These are phyloP conservation scores for Luffia ferchaultella DNA, from an alignment of 2,888 invertebrate genomes.

Conservation along the genomic window DNA sequence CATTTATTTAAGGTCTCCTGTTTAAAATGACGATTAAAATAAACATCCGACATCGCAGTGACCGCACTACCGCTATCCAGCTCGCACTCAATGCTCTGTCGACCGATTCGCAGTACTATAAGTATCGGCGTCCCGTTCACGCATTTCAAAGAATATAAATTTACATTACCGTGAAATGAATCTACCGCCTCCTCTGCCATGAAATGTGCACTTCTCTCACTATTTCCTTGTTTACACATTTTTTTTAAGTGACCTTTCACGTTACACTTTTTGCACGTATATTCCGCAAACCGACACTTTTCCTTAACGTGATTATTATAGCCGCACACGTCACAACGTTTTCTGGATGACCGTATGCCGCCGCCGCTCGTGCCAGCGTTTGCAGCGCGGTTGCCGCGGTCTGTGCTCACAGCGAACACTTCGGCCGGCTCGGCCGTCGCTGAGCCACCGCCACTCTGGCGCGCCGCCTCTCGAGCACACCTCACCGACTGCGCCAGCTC, in stretches of 20 bases:
- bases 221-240: neutral
- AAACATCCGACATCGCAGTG: neutral
- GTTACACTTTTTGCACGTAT: neutral
- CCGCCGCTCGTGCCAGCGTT: no score
- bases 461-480: no score
- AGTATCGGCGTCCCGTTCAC: slow-evolving; percentile 11
- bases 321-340: neutral
- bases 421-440: neutral
- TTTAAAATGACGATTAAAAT: neutral
- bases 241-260: neutral
- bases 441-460: neutral
- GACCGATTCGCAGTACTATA: slow-evolving; percentile 8
- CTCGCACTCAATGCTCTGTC: slow-evolving; percentile 11
- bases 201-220: neutral
- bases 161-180: neutral
- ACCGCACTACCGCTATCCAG: slow-evolving; percentile 13
- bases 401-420: no score
- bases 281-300: neutral
- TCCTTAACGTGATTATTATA: neutral
- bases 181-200: neutral
- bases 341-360: neutral
- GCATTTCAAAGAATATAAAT: slow-evolving; percentile 14
- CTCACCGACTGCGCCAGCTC: neutral
- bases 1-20: neutral
- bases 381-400: neutral